phyloP scores from a whole-genome alignment of 2,797 vertebrate species.

The Acomys russatus region DNA sequence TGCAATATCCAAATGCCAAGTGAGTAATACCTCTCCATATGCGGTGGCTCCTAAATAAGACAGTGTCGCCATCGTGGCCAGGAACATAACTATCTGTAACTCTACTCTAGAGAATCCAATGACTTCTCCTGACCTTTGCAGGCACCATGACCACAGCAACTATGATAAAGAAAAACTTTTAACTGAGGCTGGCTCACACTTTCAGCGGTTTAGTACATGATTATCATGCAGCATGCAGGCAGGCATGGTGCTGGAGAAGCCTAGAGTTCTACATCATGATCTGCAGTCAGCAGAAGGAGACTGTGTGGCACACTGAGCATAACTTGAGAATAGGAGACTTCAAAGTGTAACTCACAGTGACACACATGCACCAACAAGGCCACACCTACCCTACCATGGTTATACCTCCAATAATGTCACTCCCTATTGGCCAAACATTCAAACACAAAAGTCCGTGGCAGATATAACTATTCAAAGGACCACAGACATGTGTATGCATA shows the following conservation, averaged over 20 bases:
- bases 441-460: not conserved
- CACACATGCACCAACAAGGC: not conserved
- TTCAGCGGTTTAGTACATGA: not conserved
- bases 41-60: not conserved
- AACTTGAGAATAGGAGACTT: not conserved
- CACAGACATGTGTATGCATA: not conserved
- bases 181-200: not conserved
- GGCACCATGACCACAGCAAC: not conserved
- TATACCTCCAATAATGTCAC: not conserved
- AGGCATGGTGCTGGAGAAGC: not conserved
- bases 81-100: not conserved
- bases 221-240: not conserved
- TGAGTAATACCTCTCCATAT: not conserved
- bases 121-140: not conserved
- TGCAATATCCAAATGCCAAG: not conserved
- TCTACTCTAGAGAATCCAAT: not conserved
- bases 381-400: not conserved
- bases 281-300: not conserved
- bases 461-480: not conserved
- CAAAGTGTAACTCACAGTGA: not conserved
- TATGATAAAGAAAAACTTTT: not conserved
- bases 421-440: not conserved
- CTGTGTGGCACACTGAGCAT: too few species aligned
- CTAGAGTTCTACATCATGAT: not conserved
- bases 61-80: not conserved